phyloP scores from a whole-genome alignment of 2,113 vertebrate genomes.

The Dolichallabes microphthalmus region DNA sequence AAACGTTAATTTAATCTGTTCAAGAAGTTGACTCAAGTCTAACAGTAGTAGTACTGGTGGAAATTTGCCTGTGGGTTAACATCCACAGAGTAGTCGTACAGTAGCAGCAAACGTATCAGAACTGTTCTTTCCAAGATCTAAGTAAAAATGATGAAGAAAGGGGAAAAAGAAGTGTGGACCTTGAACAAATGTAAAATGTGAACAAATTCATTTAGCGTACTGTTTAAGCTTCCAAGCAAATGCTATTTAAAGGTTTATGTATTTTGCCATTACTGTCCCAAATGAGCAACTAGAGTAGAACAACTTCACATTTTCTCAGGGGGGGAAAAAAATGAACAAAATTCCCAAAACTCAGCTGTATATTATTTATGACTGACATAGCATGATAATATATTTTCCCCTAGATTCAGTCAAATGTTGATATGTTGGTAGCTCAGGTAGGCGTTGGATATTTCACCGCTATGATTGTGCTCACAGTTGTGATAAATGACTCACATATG shows the following conservation, averaged over 20 bases:
- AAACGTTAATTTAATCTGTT: conserved; percentile 34
- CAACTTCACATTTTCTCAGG: too few species aligned
- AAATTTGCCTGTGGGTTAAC: neutral
- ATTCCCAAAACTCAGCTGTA: neutral
- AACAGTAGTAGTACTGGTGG: neutral
- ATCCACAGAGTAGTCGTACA: neutral
- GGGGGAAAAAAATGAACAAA: neutral
- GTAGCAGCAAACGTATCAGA: neutral
- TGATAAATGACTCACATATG: conserved; percentile 12
- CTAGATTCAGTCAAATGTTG: conserved; percentile 12
- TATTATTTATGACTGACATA: neutral
- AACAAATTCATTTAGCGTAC: neutral
- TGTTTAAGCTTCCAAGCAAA: too few species aligned
- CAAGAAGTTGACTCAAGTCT: neutral
- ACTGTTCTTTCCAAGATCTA: neutral
- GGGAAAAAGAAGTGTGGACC: neutral
- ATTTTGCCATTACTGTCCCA: neutral
- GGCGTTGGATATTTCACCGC: neutral
- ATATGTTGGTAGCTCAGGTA: neutral
- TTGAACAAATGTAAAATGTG: neutral
- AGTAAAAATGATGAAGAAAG: too few species aligned
- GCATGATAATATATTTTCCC: neutral
- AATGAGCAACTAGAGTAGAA: neutral
- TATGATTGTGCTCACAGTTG: too few species aligned
- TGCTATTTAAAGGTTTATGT: too few species aligned